Evolutionary conservation across 2,113 vertebrate species (phyloP), one percentile per base, ranked within the genome.

Genomic region (Craseonycteris thonglongyai): DNA sequence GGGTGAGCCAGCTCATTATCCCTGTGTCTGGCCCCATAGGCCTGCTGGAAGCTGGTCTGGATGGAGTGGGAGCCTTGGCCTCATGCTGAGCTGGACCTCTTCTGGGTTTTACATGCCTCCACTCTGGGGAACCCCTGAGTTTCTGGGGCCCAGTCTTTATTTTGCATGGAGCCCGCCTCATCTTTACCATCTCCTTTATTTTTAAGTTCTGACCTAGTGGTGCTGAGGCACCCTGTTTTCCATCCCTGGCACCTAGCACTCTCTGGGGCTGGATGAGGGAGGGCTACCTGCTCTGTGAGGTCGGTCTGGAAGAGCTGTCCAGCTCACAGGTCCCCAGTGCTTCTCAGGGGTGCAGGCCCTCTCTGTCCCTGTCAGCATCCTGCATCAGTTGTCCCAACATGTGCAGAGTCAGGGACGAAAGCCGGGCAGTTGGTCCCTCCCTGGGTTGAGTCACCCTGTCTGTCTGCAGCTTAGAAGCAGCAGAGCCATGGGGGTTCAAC

Each of bases 241-340:
- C 56, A 30, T 88, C 74, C 54, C 54, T 0, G 14, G 56, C 72
- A 11, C 18, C 38, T 11, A 3, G 10, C 49, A 28, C 42, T 76
- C 35, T 33, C 58, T 4, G 18, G 9, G 59, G 9, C 56, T 28
- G 11, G 10, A 18, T 2, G 24, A 6, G 19, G 16, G 38, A 59
- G 38, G 30, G 47, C 3, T 3, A 22, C 16, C 54, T 16, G 18
- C 74, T 19, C 35, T 0, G 1, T 45, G 30, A 1, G 7, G 76
- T 13, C 58, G 35, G 0, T 38, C 49, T 1, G 14, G 2, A 51
- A 9, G 28, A 3, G 1, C 18, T 6, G 19, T 12, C 6, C 0
- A 40, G 54, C n/a, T 0, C 33, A 2, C 15, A 2, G 51, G 38
- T 12, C 49, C 61, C 0, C 11, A 10, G 30, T 21, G 38, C 49